These are phyloP conservation scores for Drosophila sechellia DNA, from an alignment of 1,140 invertebrate species.

Conservation along the genomic window DNA sequence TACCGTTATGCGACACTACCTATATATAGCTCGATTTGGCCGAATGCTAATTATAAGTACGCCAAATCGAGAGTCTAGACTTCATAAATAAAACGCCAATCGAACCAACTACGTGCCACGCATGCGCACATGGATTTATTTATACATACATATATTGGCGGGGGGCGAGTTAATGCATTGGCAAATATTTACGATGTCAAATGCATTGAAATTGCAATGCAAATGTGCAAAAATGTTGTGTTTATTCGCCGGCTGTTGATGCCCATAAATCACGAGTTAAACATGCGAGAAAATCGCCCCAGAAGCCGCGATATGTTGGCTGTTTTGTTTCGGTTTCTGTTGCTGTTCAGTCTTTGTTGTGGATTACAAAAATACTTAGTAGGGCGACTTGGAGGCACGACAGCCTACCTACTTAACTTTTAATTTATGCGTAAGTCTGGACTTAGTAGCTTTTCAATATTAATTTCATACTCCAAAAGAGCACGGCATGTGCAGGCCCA, in stretches of 20 bases:
- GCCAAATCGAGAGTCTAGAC: slow-evolving; percentile 76
- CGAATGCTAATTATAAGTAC: slow-evolving; percentile 70
- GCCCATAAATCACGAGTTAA: slow-evolving; percentile 69
- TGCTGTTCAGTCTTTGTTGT: slow-evolving; percentile 29
- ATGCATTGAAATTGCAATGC: slow-evolving; percentile 72
- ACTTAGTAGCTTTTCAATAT: slow-evolving; percentile 80
- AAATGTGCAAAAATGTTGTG: slow-evolving; percentile 63
- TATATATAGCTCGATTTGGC: slow-evolving; percentile 42
- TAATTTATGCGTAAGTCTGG: slow-evolving; percentile 81
- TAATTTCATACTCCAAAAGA: slow-evolving; percentile 68
- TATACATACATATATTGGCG: slow-evolving; percentile 18
- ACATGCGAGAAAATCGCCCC: slow-evolving; percentile 52
- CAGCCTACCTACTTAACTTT: slow-evolving; percentile 73
- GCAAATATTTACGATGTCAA: slow-evolving; percentile 81
- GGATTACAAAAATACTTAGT: slow-evolving; percentile 54
- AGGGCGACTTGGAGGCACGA: slow-evolving; percentile 3
- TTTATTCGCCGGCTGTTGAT: slow-evolving; percentile 26
- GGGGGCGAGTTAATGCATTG: slow-evolving; percentile 48
- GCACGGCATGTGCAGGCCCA: slow-evolving; percentile 40
- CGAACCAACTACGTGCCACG: slow-evolving; percentile 62
- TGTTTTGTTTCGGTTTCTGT: slow-evolving; percentile 44
- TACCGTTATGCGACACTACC: slow-evolving; percentile 52
- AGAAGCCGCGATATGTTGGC: slow-evolving; percentile 27
- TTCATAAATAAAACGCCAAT: slow-evolving; percentile 66
- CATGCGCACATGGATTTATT: slow-evolving; percentile 49